Evolutionary conservation across 2,797 vertebrate species (phyloP).

Genomic region (Etheostoma perlongum): DNA sequence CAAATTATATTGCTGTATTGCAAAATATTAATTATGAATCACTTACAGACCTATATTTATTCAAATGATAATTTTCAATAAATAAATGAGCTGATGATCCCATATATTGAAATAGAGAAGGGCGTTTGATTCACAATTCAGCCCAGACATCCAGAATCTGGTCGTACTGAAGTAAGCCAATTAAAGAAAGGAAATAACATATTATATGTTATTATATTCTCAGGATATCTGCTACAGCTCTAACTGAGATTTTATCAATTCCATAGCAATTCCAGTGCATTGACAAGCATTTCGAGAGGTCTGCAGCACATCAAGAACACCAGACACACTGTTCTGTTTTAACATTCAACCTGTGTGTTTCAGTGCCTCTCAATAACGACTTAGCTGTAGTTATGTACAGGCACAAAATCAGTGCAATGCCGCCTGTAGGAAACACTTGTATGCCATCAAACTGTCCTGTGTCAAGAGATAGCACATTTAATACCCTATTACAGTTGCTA

Average conservation of each 20-base stretch:
- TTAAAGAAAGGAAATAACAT: too few species aligned
- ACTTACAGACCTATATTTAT: background rate
- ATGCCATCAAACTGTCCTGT: background rate
- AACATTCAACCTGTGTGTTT: conserved; percentile 11
- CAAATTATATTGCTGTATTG: background rate
- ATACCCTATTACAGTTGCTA: background rate
- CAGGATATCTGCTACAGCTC: background rate
- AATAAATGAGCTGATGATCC: background rate
- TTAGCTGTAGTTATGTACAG: background rate
- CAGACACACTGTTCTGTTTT: background rate
- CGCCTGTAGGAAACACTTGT: background rate
- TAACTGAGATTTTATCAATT: conserved; percentile 11
- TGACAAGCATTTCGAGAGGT: background rate
- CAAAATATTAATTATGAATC: background rate
- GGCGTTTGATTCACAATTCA: background rate
- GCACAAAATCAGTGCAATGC: background rate
- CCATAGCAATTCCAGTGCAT: conserved; percentile 3
- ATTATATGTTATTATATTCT: too few species aligned
- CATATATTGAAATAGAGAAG: background rate
- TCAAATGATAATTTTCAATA: background rate
- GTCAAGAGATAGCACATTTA: background rate
- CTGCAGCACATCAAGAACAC: conserved; percentile 2
- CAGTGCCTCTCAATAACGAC: background rate
- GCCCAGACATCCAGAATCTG: too few species aligned
- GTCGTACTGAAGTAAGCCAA: too few species aligned